Evolutionary conservation across 1,140 invertebrate genomes (phyloP), one percentile per base, ranked within the genome.

Genomic region (Trachymyrmex cornetzi): DNA sequence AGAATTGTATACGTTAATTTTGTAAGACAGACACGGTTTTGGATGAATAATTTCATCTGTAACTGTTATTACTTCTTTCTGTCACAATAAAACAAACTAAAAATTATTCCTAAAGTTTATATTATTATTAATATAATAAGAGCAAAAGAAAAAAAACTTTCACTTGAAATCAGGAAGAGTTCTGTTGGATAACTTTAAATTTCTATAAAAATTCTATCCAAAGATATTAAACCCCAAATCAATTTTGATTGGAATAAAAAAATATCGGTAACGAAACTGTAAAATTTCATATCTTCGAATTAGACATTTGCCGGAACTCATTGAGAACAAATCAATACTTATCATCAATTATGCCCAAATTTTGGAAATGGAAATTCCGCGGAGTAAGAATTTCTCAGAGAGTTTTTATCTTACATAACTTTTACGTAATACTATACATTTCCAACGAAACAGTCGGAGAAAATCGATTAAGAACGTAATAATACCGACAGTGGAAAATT

Each of bases 381-480:
- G n/a, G 3, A n/a, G 16, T 48, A 12, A 72, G 2, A 72, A 71
- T 24, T 71, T 48, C 22, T n/a, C 16, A 38, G 34, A 38, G 7
- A 38, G 16, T 66, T 55, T n/a, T 38, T 12, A 30, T 22, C 53
- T 84, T 84, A 61, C 38, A 11, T 48, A 74, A 84, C 14, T 2
- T 9, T 84, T 74, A 30, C n/a, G n/a, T 48, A 84, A 84, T 24
- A 19, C 9, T 50, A 11, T 9, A 5, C 71, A 61, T 50, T 53
- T 38, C 38, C 7, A 19, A 59, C 44, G 22, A 72, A 74, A 57
- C 55, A 12, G 30, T 81, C 22, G 53, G 38, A 74, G 67, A 84
- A 74, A 84, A 84, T 84, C 69, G 80, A 82, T 82, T 82, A 61
- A 61, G 80, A 82, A 27, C 74, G 24, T 74, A 82, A 82, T 48